Conservation (phyloP, 2,888 invertebrate genomes). For the Protophormia terraenovae region DNA sequence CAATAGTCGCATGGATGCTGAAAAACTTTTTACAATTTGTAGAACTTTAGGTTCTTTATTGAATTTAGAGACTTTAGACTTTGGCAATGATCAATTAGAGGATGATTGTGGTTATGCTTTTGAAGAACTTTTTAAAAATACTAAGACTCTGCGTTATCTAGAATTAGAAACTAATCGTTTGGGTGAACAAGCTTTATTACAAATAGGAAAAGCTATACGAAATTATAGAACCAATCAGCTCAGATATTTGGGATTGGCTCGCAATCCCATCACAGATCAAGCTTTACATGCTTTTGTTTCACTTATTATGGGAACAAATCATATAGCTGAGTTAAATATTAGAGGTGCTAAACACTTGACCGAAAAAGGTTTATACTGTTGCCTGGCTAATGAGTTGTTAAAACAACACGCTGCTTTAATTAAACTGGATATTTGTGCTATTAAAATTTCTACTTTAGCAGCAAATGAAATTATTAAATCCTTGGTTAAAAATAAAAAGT, state of each 20-base stretch:
- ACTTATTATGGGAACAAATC: constrained; percentile 67
- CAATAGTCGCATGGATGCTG: constrained; percentile 75
- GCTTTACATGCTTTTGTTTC: constrained; percentile 68
- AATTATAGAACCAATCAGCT: constrained; percentile 56
- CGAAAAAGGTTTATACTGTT: constrained; percentile 23
- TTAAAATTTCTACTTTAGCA: constrained; percentile 52
- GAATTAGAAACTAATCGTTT: constrained; percentile 75
- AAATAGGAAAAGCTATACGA: constrained; percentile 55
- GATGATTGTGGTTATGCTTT: constrained; percentile 74
- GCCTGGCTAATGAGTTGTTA: constrained; percentile 70
- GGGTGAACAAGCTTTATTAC: constrained; percentile 52
- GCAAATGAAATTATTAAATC: constrained; percentile 70
- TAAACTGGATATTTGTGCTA: constrained; percentile 71
- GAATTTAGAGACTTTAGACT: constrained; percentile 73
- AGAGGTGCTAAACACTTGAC: constrained; percentile 66
- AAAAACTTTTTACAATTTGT: constrained; percentile 72
- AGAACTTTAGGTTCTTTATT: constrained; percentile 69
- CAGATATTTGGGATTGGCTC: constrained; percentile 73
- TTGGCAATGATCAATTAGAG: constrained; percentile 73
- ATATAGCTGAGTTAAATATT: constrained; percentile 71
- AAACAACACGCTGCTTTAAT: constrained; percentile 70
- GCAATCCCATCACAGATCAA: constrained; percentile 72
- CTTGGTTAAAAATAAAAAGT: constrained; percentile 69
- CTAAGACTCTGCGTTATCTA: constrained; percentile 68
- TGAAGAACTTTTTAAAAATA: constrained; percentile 70